These are phyloP conservation scores for Lydus trimaculatus DNA, from an alignment of 2,888 invertebrate genomes.

Conservation along the genomic window DNA sequence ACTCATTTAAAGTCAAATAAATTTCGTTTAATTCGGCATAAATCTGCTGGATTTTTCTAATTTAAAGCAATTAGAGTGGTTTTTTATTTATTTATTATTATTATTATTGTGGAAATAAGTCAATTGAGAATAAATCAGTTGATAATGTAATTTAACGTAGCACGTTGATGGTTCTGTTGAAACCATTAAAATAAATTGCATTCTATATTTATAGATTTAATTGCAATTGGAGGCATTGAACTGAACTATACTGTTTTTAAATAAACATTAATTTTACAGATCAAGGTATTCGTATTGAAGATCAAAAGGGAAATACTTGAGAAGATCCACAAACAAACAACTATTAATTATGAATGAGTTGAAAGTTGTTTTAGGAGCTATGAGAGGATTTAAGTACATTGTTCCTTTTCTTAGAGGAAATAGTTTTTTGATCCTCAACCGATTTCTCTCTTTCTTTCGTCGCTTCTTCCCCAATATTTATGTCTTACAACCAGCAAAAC, in stretches of 20 bases:
- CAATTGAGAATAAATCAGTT: conserved; percentile 22
- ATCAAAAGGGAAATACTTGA: too few species aligned
- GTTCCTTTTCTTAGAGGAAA: neutral
- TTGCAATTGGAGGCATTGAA: conserved; percentile 19
- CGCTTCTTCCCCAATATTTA: too few species aligned
- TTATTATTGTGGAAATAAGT: neutral
- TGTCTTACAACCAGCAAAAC: too few species aligned
- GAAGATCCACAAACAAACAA: too few species aligned
- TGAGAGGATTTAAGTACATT: neutral
- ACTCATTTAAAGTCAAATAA: too few species aligned
- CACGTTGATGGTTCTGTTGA: conserved; percentile 12
- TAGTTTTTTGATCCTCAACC: neutral
- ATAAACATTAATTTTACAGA: conserved; percentile 18
- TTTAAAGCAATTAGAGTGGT: neutral
- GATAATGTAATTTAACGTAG: conserved; percentile 16
- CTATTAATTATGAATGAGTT: neutral
- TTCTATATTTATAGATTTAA: conserved; percentile 17
- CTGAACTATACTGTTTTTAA: conserved; percentile 12
- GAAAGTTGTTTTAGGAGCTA: too few species aligned
- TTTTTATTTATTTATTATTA: too few species aligned
- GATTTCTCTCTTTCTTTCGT: too few species aligned
- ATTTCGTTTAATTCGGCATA: too few species aligned
- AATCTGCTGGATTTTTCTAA: too few species aligned
- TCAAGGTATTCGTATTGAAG: conserved; percentile 10
- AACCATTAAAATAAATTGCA: conserved; percentile 15